These are phyloP conservation scores for Balearica regulorum DNA, from an alignment of 2,797 vertebrate species.

Conservation along the genomic window DNA sequence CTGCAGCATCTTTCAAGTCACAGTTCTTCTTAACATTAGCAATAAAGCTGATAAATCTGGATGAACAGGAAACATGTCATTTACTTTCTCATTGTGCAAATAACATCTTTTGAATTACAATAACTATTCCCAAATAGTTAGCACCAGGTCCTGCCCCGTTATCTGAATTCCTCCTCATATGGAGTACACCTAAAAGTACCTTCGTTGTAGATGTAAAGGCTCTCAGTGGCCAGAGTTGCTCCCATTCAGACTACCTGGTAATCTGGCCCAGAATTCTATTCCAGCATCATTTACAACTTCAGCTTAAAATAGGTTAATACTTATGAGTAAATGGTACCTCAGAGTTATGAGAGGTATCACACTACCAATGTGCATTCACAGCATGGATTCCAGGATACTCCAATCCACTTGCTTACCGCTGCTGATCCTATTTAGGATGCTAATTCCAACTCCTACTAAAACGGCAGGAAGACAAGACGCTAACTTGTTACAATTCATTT, in stretches of 20 bases:
- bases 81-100: not conserved
- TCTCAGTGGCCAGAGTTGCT: not conserved
- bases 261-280: not conserved
- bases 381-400: not conserved
- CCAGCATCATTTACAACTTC: not conserved
- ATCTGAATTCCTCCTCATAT: not conserved
- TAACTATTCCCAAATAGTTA: not conserved
- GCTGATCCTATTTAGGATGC: not conserved
- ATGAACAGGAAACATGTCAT: not conserved
- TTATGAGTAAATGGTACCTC: not conserved
- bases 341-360: not conserved
- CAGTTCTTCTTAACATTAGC: not conserved
- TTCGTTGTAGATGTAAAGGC: not conserved
- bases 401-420: not conserved
- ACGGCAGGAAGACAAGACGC: slow-evolving; percentile 62
- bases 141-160: not conserved
- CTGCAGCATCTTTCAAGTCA: not conserved
- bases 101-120: not conserved
- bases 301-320: not conserved
- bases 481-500: slow-evolving; percentile 74
- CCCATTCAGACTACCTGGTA: not conserved
- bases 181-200: not conserved
- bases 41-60: not conserved
- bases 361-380: not conserved
- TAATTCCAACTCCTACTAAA: slow-evolving; percentile 53